These are phyloP conservation scores for Colletes collaris DNA, from an alignment of 2,888 invertebrate species.

Conservation along the genomic window DNA sequence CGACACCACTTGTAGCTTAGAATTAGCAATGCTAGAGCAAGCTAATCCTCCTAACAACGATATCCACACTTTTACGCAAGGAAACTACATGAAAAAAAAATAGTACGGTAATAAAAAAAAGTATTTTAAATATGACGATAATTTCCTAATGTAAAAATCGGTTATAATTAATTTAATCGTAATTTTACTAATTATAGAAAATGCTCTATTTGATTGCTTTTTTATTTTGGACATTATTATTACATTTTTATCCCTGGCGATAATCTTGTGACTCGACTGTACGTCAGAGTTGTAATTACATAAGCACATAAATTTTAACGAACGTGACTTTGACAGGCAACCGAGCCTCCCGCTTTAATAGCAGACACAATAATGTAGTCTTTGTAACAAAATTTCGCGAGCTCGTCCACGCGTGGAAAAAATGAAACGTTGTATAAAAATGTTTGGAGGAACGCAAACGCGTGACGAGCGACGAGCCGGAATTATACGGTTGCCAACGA, in stretches of 20 bases:
- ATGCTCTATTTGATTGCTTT: too few species aligned
- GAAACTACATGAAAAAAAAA: not conserved
- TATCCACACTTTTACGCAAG: too few species aligned
- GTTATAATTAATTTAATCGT: too few species aligned
- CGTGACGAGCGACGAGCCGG: slow-evolving; percentile 25
- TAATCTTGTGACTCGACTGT: too few species aligned
- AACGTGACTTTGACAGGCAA: slow-evolving; percentile 3
- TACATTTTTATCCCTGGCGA: too few species aligned
- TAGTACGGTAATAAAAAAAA: not conserved
- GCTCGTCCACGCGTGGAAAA: not conserved
- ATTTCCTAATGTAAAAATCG: too few species aligned
- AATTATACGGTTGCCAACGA: slow-evolving; percentile 29
- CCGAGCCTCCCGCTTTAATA: not conserved
- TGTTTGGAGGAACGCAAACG: slow-evolving; percentile 5
- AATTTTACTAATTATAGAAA: too few species aligned
- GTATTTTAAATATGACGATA: too few species aligned
- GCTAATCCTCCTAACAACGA: slow-evolving; percentile 10
- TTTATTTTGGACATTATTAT: too few species aligned
- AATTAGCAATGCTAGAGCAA: slow-evolving; percentile 41
- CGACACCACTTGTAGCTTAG: slow-evolving; percentile 54
- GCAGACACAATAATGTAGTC: slow-evolving; percentile 10
- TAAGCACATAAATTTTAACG: not conserved
- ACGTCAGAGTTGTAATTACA: too few species aligned
- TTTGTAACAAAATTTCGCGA: slow-evolving; percentile 8
- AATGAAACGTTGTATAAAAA: slow-evolving; percentile 2